Evolutionary conservation across 1,140 invertebrate genomes (phyloP).

Genomic region (Neoseiulus cucumeris): DNA sequence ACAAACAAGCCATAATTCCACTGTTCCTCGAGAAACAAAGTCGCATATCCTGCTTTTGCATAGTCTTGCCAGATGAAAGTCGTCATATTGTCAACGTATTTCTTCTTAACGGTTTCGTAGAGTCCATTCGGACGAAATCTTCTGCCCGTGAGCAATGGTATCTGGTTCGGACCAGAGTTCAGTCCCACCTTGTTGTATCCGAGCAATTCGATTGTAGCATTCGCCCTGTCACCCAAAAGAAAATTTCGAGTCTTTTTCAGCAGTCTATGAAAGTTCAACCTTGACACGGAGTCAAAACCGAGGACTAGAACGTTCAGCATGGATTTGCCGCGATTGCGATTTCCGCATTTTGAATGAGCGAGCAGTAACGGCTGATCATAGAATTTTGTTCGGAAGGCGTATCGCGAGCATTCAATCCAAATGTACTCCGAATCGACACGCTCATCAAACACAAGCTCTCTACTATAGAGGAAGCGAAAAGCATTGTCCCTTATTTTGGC

Average conservation of each 20-base stretch:
- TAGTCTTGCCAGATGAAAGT: not conserved
- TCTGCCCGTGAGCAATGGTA: conserved; percentile 26
- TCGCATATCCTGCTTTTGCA: not conserved
- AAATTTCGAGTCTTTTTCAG: conserved; percentile 32
- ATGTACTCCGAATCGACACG: not conserved
- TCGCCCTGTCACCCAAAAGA: conserved; percentile 23
- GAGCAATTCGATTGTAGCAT: conserved; percentile 26
- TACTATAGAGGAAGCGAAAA: not conserved
- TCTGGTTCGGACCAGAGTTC: conserved; percentile 31
- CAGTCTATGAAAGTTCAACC: conserved; percentile 36
- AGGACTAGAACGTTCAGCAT: conserved; percentile 29
- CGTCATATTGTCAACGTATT: not conserved
- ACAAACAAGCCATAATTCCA: not conserved
- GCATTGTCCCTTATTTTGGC: not conserved
- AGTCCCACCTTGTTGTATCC: conserved; percentile 31
- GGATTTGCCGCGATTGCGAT: not conserved
- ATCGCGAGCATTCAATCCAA: not conserved
- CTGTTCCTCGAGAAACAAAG: not conserved
- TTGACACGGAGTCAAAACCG: conserved; percentile 37
- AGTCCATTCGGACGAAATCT: not conserved
- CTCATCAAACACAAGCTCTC: not conserved
- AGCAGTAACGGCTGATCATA: not conserved
- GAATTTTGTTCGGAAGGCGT: not conserved
- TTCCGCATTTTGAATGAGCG: not conserved
- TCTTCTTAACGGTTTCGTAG: not conserved